These are phyloP conservation scores for Marmota flaviventris DNA, from an alignment of 2,113 vertebrate species.

Conservation along the genomic window DNA sequence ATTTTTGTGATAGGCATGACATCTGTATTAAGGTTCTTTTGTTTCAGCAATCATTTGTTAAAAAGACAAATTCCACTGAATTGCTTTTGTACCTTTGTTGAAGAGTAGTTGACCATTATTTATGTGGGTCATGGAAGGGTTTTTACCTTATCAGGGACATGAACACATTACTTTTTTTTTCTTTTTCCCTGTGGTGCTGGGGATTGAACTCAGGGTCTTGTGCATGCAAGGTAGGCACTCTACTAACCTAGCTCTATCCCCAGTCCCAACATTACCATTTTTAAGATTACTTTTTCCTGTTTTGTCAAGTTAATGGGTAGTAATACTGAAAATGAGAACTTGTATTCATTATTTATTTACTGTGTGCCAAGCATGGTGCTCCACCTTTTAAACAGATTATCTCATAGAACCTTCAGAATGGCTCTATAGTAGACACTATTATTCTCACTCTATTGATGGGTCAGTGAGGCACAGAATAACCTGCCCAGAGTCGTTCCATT, in stretches of 20 bases:
- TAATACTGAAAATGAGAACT: neutral
- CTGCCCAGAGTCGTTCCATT: neutral
- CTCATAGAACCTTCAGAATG: neutral
- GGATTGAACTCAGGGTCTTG: no score
- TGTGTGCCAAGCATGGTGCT: neutral
- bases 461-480: neutral
- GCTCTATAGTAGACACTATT: neutral
- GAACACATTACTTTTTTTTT: neutral
- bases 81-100: slow-evolving; percentile 42
- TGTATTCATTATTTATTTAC: neutral
- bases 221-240: no score
- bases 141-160: neutral
- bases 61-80: neutral
- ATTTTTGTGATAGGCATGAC: neutral
- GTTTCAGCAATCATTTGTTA: neutral
- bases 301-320: neutral
- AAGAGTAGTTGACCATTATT: neutral
- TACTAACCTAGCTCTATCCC: no score
- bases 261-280: neutral
- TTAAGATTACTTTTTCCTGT: neutral
- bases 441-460: neutral
- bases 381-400: neutral
- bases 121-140: neutral
- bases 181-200: no score
- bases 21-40: slow-evolving; percentile 2